Base-by-base conservation (phyloP, 1,140 invertebrate species). In the Lamellibrachia luymesi region DNA sequence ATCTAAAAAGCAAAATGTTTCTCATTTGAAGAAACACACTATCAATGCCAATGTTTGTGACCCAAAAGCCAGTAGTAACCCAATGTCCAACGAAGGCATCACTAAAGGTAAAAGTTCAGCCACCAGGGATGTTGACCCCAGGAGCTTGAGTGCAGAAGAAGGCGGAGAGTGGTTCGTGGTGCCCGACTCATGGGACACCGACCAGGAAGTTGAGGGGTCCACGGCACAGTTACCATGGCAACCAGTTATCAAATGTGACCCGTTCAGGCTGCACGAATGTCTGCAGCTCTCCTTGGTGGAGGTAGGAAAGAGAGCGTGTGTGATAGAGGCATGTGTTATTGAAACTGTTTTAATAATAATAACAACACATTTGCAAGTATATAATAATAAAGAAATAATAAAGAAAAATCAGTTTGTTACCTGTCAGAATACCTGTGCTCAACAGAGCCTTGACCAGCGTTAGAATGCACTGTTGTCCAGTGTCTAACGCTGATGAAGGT, bases 251-350 rank as follows among this genome's bases (percentile, higher is more conserved):
- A 91, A 91, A 51, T 4, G 49, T 91, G 91, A 91, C 51, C 91
- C 91, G n/a, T 50, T 91, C 49, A 50, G 17, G 17, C 91, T 91
- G 49, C 91, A 91, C 17, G 91, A 91, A n/a, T 91, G 91, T 91
- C n/a, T 91, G 49, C 91, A 91, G 91, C 91, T 91, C 91, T 91
- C 91, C 22, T 51, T 91, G 49, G 91, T 50, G 91, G 91, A 91
- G 91, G 91, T 91, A 80, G 64, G 64, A 80, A 80, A 80, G 64
- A 80, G 64, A 10, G 17, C 25, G 17, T 80, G 64, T 80, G 64
- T 80, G 64, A 80, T 2, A 22, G 64, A 22, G 64, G 64, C 64
- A 56, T 56, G 52, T 56, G 64, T 10, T 10, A 22, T 80, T 80
- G 64, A 22, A 22, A 80, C 2, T 80, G 7, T 17, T 2, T 80